These are phyloP conservation scores for Caenorhabditis sp. DNA, from an alignment of 2,888 invertebrate genomes.

Conservation along the genomic window DNA sequence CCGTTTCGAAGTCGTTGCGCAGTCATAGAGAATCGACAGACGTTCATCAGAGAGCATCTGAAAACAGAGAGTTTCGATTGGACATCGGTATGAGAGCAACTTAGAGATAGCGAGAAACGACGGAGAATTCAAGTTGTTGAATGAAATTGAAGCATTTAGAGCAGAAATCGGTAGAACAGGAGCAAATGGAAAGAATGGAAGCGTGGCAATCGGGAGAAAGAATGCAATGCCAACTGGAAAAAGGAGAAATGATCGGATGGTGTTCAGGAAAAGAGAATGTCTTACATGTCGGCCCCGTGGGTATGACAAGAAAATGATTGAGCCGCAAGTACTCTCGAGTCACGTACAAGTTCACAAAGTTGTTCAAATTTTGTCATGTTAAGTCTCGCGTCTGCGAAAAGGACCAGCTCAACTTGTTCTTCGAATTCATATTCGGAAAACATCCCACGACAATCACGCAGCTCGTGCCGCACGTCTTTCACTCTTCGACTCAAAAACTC, in stretches of 20 bases:
- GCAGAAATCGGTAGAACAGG: conserved; percentile 40
- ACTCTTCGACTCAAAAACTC: conserved; percentile 58
- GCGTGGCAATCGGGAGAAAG: conserved; percentile 11
- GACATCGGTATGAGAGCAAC: background rate
- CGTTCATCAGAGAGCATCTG: conserved; percentile 22
- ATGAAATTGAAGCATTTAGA: conserved; percentile 39
- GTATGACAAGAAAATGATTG: background rate
- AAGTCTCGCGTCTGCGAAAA: conserved; percentile 67
- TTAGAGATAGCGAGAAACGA: conserved; percentile 29
- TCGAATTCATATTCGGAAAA: conserved; percentile 64
- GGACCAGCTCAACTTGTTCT: conserved; percentile 55
- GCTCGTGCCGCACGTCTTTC: conserved; percentile 64
- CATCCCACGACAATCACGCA: conserved; percentile 56
- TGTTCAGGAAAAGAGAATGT: background rate
- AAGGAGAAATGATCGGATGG: background rate
- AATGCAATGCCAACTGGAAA: conserved; percentile 36
- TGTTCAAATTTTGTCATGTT: conserved; percentile 28
- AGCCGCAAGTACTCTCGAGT: conserved; percentile 10
- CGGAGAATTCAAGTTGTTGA: conserved; percentile 38
- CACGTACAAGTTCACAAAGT: conserved; percentile 28
- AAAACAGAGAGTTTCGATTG: background rate
- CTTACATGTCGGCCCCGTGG: conserved; percentile 19
- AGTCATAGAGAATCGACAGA: conserved; percentile 19
- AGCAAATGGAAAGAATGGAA: conserved; percentile 35
- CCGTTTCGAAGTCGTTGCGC: conserved; percentile 19